Conservation (phyloP, 2,797 vertebrate species). For the Mormyrops boulengeri region DNA sequence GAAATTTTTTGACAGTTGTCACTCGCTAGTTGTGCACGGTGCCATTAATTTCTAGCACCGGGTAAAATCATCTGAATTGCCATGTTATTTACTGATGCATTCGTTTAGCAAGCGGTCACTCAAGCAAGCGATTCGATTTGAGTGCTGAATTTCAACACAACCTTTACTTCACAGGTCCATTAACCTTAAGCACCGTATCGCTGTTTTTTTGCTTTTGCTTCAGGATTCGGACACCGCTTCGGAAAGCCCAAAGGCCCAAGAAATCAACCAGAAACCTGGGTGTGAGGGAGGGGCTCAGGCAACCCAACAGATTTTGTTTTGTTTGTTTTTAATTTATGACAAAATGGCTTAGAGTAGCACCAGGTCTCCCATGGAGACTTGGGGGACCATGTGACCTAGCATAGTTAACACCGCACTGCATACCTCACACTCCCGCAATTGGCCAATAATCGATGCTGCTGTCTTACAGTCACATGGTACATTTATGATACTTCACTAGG, state of each 20-base stretch:
- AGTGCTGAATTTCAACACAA: not conserved
- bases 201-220: not conserved
- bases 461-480: not conserved
- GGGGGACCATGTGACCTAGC: not conserved
- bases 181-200: not conserved
- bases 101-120: not conserved
- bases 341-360: not conserved
- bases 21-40: not conserved
- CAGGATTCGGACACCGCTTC: conserved; percentile 65
- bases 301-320: not conserved
- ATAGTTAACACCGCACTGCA: not conserved
- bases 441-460: not conserved
- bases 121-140: not conserved
- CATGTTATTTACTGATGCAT: not conserved
- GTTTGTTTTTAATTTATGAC: not conserved
- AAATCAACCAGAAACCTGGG: conserved; percentile 60
- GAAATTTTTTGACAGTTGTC: not conserved
- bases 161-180: not conserved
- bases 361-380: not conserved
- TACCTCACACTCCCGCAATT: conserved; percentile 1
- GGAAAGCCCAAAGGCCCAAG: conserved; percentile 68
- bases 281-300: conserved; percentile 33
- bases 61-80: not conserved
- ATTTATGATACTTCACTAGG: not conserved
- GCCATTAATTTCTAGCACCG: not conserved